Evolutionary conservation across 2,888 invertebrate genomes (phyloP).

Genomic region (Rhagophthalmus giganteus): DNA sequence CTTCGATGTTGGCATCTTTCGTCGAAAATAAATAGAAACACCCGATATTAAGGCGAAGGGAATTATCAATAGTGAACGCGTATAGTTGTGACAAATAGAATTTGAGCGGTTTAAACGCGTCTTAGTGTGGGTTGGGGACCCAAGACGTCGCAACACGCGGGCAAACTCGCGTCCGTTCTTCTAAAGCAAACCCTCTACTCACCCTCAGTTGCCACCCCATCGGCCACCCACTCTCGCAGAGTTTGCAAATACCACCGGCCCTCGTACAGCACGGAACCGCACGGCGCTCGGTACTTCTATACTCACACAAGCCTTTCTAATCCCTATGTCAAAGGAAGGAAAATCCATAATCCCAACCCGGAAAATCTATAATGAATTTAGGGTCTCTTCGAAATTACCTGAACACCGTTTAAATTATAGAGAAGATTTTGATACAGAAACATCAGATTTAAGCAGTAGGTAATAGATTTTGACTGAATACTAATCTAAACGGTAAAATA

Average conservation of each 20-base stretch:
- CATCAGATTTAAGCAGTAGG: constrained; percentile 9
- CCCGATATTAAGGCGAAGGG: too few species aligned
- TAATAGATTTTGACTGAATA: constrained; percentile 15
- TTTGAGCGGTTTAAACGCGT: constrained; percentile 29
- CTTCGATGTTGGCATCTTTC: too few species aligned
- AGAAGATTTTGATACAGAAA: constrained; percentile 14
- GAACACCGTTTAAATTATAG: constrained; percentile 22
- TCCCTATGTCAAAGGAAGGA: constrained; percentile 47
- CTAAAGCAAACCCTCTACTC: constrained; percentile 35
- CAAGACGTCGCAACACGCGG: constrained; percentile 41
- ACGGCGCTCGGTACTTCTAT: constrained; percentile 32
- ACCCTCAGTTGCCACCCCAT: constrained; percentile 30
- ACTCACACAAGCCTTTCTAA: constrained; percentile 47
- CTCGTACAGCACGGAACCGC: constrained; percentile 35
- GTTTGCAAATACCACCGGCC: constrained; percentile 45
- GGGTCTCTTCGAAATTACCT: constrained; percentile 28
- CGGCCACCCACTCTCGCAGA: constrained; percentile 33
- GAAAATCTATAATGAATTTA: constrained; percentile 39
- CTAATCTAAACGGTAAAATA: constrained; percentile 8
- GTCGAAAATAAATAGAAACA: too few species aligned
- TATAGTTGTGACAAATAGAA: constrained; percentile 6
- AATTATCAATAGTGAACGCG: constrained; percentile 3
- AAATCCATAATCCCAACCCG: constrained; percentile 46
- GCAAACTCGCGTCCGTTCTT: constrained; percentile 39
- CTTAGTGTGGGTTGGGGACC: constrained; percentile 32